Base-by-base conservation (phyloP, 2,113 vertebrate species). In the Callithrix jacchus region DNA sequence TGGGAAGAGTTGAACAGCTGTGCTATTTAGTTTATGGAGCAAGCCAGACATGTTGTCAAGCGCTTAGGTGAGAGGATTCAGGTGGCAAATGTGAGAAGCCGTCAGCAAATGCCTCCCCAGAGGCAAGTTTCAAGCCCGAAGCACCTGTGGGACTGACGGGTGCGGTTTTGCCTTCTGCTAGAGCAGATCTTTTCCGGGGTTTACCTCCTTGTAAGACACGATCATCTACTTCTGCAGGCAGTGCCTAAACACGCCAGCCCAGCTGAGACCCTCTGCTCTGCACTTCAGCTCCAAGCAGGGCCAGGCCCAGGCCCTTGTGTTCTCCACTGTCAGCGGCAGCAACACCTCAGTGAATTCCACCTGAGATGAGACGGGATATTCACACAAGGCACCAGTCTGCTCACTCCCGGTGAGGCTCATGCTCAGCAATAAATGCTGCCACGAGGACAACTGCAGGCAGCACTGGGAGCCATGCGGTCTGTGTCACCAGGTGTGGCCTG, bases 111-210 rank as follows among this genome's bases (percentile, higher is more conserved):
- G 27, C 66, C 70, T 81, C 82, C 66, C 54, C 13, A 88, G 68
- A 56, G 30, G 49, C 4, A 4, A 71, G 79, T 71, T 94, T n/a
- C 37, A 93, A 42, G 83, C 90, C 80, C 0, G 4, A 91, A 97
- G 87, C 70, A 61, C 68, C 49, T 23, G 6, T 3, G 2, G 42
- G 82, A 96, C 47, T 93, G 97, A 94, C 90, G 93, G 95, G 64
- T 88, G 95, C 56, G 94, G 94, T 92, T 98, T 94, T 87, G 66
- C 85, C 73, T 94, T 92, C 70, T 74, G 40, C 80, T 96, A 91
- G 49, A 88, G 93, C 93, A 97, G 97, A 95, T 95, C 93, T 96
- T 98, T 98, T 61, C 80, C 88, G 13, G 86, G 42, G 92, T 93
- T 97, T 86, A 96, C 49, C 89, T 83, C 64, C 56, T 92, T 95